Evolutionary conservation across 2,113 vertebrate species (phyloP), one percentile per base, ranked within the genome.

Genomic region (Fregata magnificens): DNA sequence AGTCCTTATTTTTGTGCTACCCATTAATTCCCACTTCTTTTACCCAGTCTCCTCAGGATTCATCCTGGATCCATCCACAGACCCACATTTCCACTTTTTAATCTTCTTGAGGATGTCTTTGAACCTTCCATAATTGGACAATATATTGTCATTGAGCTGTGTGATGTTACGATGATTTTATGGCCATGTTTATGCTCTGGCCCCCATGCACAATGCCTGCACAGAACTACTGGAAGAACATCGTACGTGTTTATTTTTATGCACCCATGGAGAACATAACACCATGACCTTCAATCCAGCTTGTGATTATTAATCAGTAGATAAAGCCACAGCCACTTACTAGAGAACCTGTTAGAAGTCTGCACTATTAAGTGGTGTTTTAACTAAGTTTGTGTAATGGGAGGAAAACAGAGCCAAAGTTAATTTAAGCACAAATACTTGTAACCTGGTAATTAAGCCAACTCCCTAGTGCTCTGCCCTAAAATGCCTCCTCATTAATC

Each of bases 401-500:
- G 45, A 95, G 42, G 65, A 81, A 78, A 94, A 83, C 0, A 6
- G 66, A 97, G 88, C 88, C 82, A 29, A 17, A 80, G 89, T 89
- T 96, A 97, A 98, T 97, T 97, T 95, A 90, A 95, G 94, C 91
- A 96, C 94, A 91, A 95, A 92, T 79, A 97, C 97, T 98, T 84
- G 96, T 97, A 98, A 99, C 98, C 98, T 98, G 98, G 98, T 98
- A 99, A 99, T 98, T 98, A 98, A 98, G 97, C 94, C 96, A 97
- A 79, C 96, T 98, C 98, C 98, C 98, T 3, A 31, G 97, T 76
- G 97, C 97, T 97, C 90, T 97, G 98, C 98, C 97, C 98, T 80
- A 93, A 88, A 97, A 97, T 74, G 69, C 83, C 97, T 94, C 95
- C 98, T 98, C 98, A 94, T 98, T 98, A 97, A 98, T 97, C 95